These are phyloP conservation scores for Oreochromis niloticus DNA, from an alignment of 2,113 vertebrate species.

Conservation along the genomic window DNA sequence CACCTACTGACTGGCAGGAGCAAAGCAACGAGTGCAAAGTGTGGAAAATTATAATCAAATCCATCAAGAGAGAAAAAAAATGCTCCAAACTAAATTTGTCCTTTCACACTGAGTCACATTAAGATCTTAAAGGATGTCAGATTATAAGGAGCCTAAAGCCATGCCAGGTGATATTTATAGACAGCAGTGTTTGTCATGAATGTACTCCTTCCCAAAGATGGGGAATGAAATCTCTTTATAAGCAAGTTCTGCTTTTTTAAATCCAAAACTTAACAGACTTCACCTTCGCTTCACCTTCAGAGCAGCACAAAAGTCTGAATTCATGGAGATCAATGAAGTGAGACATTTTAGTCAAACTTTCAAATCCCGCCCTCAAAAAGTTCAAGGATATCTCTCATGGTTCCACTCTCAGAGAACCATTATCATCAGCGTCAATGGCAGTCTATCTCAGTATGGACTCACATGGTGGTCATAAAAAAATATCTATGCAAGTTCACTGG, in stretches of 20 bases:
- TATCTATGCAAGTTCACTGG: background rate
- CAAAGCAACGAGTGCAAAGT: background rate
- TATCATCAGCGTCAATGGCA: rapidly evolving
- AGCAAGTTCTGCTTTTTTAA: background rate
- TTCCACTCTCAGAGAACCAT: background rate
- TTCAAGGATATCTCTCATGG: background rate
- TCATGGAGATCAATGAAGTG: background rate
- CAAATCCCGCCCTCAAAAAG: background rate
- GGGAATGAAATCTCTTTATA: background rate
- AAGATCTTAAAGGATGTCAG: background rate
- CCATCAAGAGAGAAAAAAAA: background rate
- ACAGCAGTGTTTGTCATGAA: background rate
- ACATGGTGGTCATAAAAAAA: background rate
- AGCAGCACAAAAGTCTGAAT: background rate
- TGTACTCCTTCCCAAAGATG: background rate
- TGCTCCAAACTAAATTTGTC: background rate
- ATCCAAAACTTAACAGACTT: background rate
- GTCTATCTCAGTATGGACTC: background rate
- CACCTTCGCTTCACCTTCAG: background rate
- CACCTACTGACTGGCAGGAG: constrained; percentile 23
- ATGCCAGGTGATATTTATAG: background rate
- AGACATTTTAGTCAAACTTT: background rate
- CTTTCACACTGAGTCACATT: rapidly evolving
- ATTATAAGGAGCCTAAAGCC: background rate
- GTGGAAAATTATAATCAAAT: background rate